Conservation (phyloP, 2,888 invertebrate species). For the Conchocele bisecta region DNA sequence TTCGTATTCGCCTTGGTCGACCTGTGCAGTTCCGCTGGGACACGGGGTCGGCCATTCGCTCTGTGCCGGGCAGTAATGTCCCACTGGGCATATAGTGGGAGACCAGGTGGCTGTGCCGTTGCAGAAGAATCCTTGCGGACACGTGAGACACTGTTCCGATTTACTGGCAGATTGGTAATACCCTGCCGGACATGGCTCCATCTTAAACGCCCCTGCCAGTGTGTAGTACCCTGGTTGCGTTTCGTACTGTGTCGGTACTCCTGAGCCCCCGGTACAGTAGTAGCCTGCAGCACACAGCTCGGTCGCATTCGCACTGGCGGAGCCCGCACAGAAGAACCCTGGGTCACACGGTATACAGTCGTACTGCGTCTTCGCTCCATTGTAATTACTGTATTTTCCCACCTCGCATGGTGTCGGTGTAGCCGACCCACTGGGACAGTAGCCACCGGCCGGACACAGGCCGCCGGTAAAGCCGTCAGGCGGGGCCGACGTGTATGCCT, state of each 20-base stretch:
- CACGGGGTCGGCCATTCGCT: constrained; percentile 78
- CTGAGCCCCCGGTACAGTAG: constrained; percentile 80
- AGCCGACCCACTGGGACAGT: constrained; percentile 79
- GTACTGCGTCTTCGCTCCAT: constrained; percentile 77
- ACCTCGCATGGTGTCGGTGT: constrained; percentile 74
- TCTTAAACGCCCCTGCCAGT: constrained; percentile 76
- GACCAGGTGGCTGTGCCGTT: constrained; percentile 72
- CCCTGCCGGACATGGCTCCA: constrained; percentile 78
- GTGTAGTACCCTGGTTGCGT: constrained; percentile 78
- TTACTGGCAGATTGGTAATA: constrained; percentile 73
- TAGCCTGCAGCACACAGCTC: constrained; percentile 78
- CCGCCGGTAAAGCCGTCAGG: constrained; percentile 81
- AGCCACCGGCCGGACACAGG: constrained; percentile 80
- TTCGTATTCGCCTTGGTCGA: constrained; percentile 68
- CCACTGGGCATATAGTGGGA: constrained; percentile 75
- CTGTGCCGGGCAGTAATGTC: constrained; percentile 77
- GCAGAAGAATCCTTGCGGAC: constrained; percentile 81
- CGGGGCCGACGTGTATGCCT: constrained; percentile 81
- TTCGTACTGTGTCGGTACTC: constrained; percentile 75
- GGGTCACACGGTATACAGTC: constrained; percentile 81
- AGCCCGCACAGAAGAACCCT: constrained; percentile 79
- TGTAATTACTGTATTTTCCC: constrained; percentile 77
- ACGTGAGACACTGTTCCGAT: constrained; percentile 70
- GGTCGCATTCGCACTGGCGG: constrained; percentile 74
- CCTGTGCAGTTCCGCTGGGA: constrained; percentile 74